A percentile compares a stretch with the other conserved stretches of the same genome.
Evolutionary conservation across 2,113 vertebrate genomes (phyloP).

Genomic region (Amphiprion ocellaris): DNA sequence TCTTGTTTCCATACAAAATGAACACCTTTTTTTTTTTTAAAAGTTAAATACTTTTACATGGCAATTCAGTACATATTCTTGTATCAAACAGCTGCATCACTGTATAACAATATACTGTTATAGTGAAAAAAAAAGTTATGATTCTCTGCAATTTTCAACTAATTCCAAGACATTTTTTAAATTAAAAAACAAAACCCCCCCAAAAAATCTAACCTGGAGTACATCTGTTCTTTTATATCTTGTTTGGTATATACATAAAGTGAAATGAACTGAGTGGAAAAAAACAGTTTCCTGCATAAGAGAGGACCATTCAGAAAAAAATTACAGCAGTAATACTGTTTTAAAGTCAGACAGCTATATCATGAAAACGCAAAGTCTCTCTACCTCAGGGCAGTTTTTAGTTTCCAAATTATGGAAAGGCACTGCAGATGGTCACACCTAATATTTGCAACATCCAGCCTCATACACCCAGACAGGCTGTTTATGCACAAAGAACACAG

Average conservation of each 20-base stretch:
- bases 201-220: neutral
- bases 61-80: too few relatives aligned
- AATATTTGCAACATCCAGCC: conserved; percentile 38
- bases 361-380: conserved; percentile 12
- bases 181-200: too few relatives aligned
- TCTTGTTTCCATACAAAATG: neutral
- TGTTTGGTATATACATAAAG: neutral
- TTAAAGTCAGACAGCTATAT: neutral
- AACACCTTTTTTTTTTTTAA: neutral
- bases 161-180: too few relatives aligned
- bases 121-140: too few relatives aligned
- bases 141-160: too few relatives aligned
- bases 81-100: too few relatives aligned
- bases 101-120: too few relatives aligned
- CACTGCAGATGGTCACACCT: conserved; percentile 37
- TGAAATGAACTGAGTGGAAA: neutral
- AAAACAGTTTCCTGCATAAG: neutral
- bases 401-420: conserved; percentile 25
- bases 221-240: neutral
- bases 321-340: neutral
- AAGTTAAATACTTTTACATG: too few relatives aligned
- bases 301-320: neutral
- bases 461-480: conserved; percentile 25
- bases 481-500: conserved; percentile 40
- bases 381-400: conserved; percentile 35